Conservation (phyloP, 2,113 vertebrate species). For the Lophotis ruficrista region DNA sequence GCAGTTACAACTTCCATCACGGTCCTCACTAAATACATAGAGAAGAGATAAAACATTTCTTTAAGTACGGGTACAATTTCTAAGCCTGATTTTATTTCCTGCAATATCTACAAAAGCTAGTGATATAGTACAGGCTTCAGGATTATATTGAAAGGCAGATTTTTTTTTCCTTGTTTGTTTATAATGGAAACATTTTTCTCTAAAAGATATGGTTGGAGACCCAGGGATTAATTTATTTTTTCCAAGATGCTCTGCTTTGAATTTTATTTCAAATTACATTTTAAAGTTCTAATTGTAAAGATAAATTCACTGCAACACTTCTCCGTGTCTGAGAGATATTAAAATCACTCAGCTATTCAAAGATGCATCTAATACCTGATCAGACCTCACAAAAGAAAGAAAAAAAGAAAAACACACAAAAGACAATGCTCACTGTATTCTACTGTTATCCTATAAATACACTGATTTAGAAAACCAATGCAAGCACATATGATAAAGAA, state of each 20-base stretch:
- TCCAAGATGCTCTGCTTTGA: background rate
- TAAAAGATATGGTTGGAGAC: background rate
- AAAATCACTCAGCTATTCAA: conserved; percentile 24
- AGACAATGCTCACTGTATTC: background rate
- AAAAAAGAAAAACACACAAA: background rate
- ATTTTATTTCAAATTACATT: background rate
- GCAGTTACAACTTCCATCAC: background rate
- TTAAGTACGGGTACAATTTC: background rate
- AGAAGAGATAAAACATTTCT: background rate
- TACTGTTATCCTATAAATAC: background rate
- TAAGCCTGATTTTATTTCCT: background rate
- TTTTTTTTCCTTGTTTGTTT: background rate
- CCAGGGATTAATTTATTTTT: background rate
- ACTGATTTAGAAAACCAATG: background rate
- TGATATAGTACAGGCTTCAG: background rate
- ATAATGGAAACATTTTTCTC: conserved; percentile 4
- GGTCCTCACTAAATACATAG: background rate
- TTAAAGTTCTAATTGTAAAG: background rate
- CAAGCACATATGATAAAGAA: background rate
- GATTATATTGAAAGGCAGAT: background rate
- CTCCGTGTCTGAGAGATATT: background rate
- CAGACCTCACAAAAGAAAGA: background rate
- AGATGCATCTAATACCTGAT: background rate
- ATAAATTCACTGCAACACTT: background rate
- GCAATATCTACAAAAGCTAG: background rate